A percentile compares a stretch with the other conserved stretches of the same genome.
Evolutionary conservation across 2,113 vertebrate species (phyloP).

Genomic region (Lates calcarifer): DNA sequence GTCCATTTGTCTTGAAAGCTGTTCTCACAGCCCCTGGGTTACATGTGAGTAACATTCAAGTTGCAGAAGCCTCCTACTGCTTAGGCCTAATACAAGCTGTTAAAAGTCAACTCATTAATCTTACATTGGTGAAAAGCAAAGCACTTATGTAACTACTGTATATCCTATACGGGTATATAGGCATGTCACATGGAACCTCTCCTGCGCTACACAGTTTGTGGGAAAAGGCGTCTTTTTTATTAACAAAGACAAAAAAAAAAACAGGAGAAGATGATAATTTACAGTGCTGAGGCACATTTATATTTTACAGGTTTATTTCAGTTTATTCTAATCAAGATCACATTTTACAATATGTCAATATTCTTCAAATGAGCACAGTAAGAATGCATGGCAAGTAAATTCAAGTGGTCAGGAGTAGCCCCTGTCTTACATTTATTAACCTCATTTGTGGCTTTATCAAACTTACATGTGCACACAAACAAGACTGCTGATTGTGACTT

Average conservation of each 20-base stretch:
- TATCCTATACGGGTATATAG: neutral
- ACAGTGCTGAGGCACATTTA: neutral
- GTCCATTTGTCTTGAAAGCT: neutral
- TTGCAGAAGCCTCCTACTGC: neutral
- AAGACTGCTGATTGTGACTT: neutral
- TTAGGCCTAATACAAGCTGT: neutral
- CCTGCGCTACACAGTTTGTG: neutral
- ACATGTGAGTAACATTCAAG: neutral
- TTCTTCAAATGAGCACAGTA: too few species aligned
- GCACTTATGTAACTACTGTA: neutral
- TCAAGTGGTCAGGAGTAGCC: neutral
- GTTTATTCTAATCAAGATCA: too few species aligned
- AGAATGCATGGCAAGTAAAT: too few species aligned
- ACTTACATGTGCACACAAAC: neutral
- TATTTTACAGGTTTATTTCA: too few species aligned
- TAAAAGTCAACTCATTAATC: neutral
- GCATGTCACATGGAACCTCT: neutral
- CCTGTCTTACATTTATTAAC: neutral
- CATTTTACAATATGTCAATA: too few species aligned
- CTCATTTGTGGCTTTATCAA: neutral
- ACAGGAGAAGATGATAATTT: neutral
- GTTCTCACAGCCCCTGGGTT: neutral
- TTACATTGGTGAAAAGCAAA: neutral
- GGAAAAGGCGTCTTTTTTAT: neutral
- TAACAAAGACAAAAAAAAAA: too few species aligned